Evolutionary conservation across 2,797 vertebrate genomes (phyloP).

Genomic region (Pseudomugil tenellus): DNA sequence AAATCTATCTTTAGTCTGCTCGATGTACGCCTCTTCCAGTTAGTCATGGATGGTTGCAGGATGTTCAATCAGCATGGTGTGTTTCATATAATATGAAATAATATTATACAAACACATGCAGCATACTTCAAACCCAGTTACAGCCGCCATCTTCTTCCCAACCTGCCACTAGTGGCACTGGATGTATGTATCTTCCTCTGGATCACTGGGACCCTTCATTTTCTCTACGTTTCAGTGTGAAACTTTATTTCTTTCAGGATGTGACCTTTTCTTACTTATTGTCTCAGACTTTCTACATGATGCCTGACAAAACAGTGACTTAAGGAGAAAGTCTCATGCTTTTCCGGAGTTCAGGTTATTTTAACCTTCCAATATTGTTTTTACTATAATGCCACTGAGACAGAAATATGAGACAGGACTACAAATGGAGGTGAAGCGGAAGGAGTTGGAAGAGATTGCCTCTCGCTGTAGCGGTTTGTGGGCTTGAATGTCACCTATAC

Average conservation of each 20-base stretch:
- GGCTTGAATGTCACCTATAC: slow-evolving; percentile 61
- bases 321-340: slow-evolving; percentile 16
- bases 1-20: too few relatives aligned
- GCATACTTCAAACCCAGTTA: slow-evolving; percentile 33
- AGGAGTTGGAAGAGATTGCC: slow-evolving; percentile 19
- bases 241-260: slow-evolving; percentile 26
- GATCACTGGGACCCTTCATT: slow-evolving; percentile 2
- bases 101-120: slow-evolving; percentile 62
- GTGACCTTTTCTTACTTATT: slow-evolving; percentile 56
- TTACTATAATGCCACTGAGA: slow-evolving; percentile 30
- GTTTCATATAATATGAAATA: background rate
- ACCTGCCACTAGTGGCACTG: slow-evolving; percentile 23
- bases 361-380: slow-evolving; percentile 61
- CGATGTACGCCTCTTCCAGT: slow-evolving; percentile 23
- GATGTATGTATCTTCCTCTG: slow-evolving; percentile 3
- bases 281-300: slow-evolving; percentile 35
- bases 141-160: too few relatives aligned
- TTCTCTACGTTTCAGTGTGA: background rate
- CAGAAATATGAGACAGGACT: slow-evolving; percentile 37
- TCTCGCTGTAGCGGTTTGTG: slow-evolving; percentile 11
- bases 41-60: slow-evolving; percentile 42
- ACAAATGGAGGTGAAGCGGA: slow-evolving; percentile 46
- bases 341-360: slow-evolving; percentile 36
- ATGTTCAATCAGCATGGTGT: slow-evolving; percentile 29
- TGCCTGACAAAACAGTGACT: slow-evolving; percentile 3